phyloP scores from a whole-genome alignment of 2,113 vertebrate genomes.

The Perccottus glenii region DNA sequence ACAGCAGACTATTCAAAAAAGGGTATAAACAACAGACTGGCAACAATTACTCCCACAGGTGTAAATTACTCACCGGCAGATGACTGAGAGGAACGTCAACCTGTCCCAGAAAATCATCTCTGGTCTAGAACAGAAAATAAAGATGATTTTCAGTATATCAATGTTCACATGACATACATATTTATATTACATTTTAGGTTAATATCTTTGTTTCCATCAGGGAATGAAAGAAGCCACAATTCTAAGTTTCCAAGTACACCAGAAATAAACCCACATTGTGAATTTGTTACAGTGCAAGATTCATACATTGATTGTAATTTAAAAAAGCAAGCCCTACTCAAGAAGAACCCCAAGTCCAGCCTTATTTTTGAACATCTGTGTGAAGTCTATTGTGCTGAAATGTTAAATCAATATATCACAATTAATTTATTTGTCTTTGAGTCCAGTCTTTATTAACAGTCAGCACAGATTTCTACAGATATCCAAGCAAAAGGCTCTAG shows the following conservation, averaged over 20 bases:
- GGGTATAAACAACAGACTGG: constrained; percentile 22
- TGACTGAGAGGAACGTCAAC: constrained; percentile 97
- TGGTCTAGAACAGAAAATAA: constrained; percentile 83
- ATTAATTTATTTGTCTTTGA: too few species aligned
- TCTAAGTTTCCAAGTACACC: constrained; percentile 40
- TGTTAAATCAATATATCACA: neutral
- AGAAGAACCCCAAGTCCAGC: constrained; percentile 39
- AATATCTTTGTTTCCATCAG: constrained; percentile 40
- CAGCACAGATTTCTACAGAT: constrained; percentile 38
- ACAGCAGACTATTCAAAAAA: constrained; percentile 59
- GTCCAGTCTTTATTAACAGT: constrained; percentile 12
- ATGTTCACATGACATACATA: constrained; percentile 8
- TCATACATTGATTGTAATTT: constrained; percentile 26
- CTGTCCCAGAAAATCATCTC: constrained; percentile 99
- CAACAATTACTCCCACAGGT: constrained; percentile 4
- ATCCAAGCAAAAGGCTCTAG: constrained; percentile 36
- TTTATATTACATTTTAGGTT: constrained; percentile 1
- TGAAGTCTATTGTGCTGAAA: neutral
- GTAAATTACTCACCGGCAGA: constrained; percentile 87
- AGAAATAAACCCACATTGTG: constrained; percentile 27
- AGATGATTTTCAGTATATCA: constrained; percentile 34
- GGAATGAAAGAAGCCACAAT: constrained; percentile 55
- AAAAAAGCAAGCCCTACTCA: constrained; percentile 28
- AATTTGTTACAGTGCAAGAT: constrained; percentile 28
- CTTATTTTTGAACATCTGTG: constrained; percentile 40